Evolutionary conservation across 2,113 vertebrate genomes (phyloP).

Genomic region (Phaetusa simplex): DNA sequence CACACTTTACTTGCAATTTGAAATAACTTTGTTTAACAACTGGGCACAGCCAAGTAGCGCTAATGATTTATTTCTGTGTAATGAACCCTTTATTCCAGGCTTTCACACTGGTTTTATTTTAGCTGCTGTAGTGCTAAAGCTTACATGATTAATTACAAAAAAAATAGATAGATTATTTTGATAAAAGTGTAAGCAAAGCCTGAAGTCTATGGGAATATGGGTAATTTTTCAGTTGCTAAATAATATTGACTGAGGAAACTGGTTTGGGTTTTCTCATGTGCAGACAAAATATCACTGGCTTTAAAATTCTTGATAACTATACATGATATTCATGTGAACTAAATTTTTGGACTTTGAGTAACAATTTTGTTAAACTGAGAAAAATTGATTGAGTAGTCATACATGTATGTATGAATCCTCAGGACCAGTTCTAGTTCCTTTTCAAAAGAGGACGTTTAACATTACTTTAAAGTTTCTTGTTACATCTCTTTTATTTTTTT

Average conservation of each 20-base stretch:
- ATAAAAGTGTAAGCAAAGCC: neutral
- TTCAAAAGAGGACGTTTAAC: neutral
- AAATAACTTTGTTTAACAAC: neutral
- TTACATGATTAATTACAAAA: neutral
- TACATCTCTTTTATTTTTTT: neutral
- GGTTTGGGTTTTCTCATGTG: neutral
- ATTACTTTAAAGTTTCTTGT: neutral
- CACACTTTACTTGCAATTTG: neutral
- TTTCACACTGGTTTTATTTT: slow-evolving; percentile 11
- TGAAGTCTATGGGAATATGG: neutral
- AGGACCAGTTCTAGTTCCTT: neutral
- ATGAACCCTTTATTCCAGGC: neutral
- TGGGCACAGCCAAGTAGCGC: neutral
- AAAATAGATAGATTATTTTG: neutral
- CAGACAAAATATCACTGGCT: neutral
- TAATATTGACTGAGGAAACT: neutral
- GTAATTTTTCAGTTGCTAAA: neutral
- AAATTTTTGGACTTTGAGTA: neutral
- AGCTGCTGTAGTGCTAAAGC: neutral
- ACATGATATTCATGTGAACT: neutral
- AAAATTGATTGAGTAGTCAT: neutral
- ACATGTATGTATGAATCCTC: neutral
- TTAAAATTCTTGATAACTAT: neutral
- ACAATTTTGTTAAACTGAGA: neutral
- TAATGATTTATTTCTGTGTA: slow-evolving; percentile 25